A percentile compares a stretch with the other conserved stretches of the same genome.
Conservation (phyloP, 2,113 vertebrate genomes). For the Lynx canadensis region DNA sequence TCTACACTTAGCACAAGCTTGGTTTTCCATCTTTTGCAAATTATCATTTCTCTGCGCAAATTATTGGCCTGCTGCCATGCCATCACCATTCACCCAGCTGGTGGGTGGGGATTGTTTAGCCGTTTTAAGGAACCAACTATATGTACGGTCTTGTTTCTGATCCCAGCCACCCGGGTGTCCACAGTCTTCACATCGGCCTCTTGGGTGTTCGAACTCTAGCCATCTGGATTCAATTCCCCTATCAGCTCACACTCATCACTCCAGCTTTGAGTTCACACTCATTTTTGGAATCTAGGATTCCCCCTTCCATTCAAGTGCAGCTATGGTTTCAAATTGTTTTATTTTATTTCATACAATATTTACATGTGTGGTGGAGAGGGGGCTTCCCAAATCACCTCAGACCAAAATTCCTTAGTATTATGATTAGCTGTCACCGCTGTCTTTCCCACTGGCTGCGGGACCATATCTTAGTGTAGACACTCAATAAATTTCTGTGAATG, state of each 20-base stretch:
- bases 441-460: slow-evolving; percentile 6
- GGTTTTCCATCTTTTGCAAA: not conserved
- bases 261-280: not conserved
- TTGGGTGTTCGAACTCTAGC: not conserved
- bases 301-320: not conserved
- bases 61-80: not conserved
- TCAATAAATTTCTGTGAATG: slow-evolving; percentile 66
- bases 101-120: not conserved
- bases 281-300: slow-evolving; percentile 18
- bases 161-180: not conserved
- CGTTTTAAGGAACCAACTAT: not conserved
- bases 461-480: slow-evolving; percentile 44
- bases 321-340: slow-evolving; percentile 41
- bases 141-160: not conserved
- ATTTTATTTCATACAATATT: slow-evolving; percentile 59
- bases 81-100: not conserved
- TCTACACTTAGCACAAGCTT: not conserved
- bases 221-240: not conserved
- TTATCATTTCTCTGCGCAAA: not conserved
- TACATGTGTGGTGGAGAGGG: not conserved
- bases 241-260: not conserved
- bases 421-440: slow-evolving; percentile 65
- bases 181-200: not conserved
- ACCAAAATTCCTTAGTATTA: slow-evolving; percentile 23
- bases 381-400: slow-evolving; percentile 13